Conservation (phyloP, 2,113 vertebrate species). For the Ia io region DNA sequence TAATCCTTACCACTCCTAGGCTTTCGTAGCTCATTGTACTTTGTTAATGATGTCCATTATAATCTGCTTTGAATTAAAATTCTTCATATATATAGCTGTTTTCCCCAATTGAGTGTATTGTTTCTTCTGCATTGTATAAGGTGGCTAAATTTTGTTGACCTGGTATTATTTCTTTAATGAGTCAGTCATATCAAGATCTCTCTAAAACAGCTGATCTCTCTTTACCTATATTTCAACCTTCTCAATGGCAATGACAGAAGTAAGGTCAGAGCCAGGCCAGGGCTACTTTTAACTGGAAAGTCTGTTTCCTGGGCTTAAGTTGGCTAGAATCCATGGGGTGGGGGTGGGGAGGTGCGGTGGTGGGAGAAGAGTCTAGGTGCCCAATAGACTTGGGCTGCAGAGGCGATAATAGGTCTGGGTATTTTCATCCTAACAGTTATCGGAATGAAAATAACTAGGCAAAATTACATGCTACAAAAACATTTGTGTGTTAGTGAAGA, state of each 20-base stretch:
- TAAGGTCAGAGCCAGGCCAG: conserved; percentile 20
- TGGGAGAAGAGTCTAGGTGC: background rate
- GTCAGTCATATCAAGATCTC: background rate
- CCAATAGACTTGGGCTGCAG: background rate
- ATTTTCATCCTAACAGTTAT: conserved; percentile 12
- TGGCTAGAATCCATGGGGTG: background rate
- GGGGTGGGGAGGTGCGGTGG: too few relatives aligned
- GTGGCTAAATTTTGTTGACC: conserved; percentile 4
- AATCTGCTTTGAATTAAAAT: background rate
- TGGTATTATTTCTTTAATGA: background rate
- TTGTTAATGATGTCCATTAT: background rate
- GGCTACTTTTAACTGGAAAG: background rate
- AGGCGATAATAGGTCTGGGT: background rate
- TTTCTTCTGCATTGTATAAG: background rate
- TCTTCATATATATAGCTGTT: background rate
- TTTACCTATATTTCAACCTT: conserved; percentile 13
- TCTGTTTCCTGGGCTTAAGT: background rate
- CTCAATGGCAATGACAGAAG: background rate
- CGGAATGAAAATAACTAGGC: background rate
- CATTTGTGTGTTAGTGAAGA: background rate
- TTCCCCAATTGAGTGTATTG: background rate
- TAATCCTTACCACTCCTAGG: background rate
- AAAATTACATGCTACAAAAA: background rate
- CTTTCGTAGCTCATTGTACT: background rate
- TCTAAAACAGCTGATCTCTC: background rate